phyloP scores from a whole-genome alignment of 2,113 vertebrate genomes.

The Ellobius talpinus region DNA sequence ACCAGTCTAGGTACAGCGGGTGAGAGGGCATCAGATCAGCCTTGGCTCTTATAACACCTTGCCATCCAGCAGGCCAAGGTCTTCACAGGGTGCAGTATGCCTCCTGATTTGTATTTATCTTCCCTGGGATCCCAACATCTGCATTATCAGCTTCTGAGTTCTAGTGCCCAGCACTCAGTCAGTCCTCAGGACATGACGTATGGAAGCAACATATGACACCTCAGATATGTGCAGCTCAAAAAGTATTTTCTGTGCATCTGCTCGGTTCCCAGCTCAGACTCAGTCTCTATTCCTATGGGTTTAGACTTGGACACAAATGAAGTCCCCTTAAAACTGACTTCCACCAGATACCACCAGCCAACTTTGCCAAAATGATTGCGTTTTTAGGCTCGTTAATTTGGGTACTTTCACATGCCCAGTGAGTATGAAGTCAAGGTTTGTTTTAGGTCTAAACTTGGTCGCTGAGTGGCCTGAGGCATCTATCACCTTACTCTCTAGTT shows the following conservation, averaged over 20 bases:
- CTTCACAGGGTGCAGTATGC: rapidly evolving
- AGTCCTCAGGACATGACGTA: not conserved
- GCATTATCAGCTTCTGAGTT: not conserved
- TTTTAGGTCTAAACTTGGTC: not conserved
- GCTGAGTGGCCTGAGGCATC: not conserved
- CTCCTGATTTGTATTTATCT: not conserved
- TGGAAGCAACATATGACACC: not conserved
- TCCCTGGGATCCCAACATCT: not conserved
- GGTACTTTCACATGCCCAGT: no score
- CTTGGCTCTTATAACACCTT: not conserved
- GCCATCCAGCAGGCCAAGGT: rapidly evolving
- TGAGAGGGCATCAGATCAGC: rapidly evolving
- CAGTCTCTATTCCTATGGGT: not conserved
- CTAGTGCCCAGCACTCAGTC: not conserved
- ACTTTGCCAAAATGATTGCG: not conserved
- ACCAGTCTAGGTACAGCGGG: not conserved
- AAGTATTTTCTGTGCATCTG: not conserved
- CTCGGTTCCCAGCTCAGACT: not conserved
- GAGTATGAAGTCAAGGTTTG: not conserved
- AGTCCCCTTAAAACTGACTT: not conserved
- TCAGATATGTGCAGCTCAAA: not conserved
- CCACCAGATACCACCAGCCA: not conserved
- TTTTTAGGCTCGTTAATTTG: not conserved
- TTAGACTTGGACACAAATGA: not conserved
- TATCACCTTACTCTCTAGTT: not conserved